A percentile compares a stretch with the other conserved stretches of the same genome.
phyloP scores from a whole-genome alignment of 2,113 vertebrate species.

The Otis tarda region DNA sequence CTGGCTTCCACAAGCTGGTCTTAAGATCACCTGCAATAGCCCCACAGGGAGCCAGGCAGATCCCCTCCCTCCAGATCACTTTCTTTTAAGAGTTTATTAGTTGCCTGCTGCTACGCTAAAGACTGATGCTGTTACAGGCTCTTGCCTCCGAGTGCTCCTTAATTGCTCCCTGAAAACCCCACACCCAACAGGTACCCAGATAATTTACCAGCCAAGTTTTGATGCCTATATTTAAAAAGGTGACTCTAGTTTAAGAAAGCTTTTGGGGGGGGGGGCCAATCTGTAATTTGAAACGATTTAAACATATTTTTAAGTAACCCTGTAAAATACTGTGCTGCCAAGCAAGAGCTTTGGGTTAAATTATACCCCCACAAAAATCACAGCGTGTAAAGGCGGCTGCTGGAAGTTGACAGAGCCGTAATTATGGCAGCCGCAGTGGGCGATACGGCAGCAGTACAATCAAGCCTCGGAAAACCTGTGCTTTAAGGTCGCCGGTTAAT shows the following conservation, averaged over 20 bases:
- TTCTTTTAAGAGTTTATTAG: background rate
- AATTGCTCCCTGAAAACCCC: background rate
- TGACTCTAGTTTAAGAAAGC: background rate
- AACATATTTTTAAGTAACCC: constrained; percentile 45
- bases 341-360: constrained; percentile 20
- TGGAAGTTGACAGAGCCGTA: constrained; percentile 31
- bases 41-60: background rate
- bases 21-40: background rate
- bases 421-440: background rate
- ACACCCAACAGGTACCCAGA: background rate
- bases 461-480: background rate
- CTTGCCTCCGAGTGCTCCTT: background rate
- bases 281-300: constrained; percentile 13
- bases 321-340: background rate
- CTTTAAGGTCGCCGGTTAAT: background rate
- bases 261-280: background rate
- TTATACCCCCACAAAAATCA: constrained; percentile 4
- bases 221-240: background rate
- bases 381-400: background rate
- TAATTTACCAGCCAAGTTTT: background rate
- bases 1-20: background rate
- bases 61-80: fast-evolving
- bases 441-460: background rate
- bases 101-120: background rate
- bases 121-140: background rate